Percentiles rank a stretch among this genome's conserved stretches.
phyloP scores from a whole-genome alignment of 1,140 invertebrate genomes.

The Drosophila repletoides region DNA sequence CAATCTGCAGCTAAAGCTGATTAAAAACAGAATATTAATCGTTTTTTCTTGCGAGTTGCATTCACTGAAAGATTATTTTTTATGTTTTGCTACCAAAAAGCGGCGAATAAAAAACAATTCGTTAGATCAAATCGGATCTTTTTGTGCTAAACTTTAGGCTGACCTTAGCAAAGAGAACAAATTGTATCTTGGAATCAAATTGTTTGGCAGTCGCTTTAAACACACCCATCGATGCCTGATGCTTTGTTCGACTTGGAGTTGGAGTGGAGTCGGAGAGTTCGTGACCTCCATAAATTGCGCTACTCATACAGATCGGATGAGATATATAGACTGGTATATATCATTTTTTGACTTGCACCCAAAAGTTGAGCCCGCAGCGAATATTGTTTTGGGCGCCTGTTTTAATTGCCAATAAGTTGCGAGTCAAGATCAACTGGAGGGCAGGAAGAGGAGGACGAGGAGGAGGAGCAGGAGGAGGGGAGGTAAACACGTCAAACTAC shows the following conservation, averaged over 20 bases:
- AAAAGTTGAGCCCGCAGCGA: slow-evolving; percentile 7
- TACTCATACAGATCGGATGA: slow-evolving; percentile 33
- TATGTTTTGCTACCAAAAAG: too few relatives aligned
- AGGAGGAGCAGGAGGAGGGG: too few relatives aligned
- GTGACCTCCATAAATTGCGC: slow-evolving; percentile 65
- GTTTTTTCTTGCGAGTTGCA: too few relatives aligned
- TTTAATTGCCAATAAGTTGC: slow-evolving; percentile 69
- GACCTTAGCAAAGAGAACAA: slow-evolving; percentile 11
- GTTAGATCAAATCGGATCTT: neutral
- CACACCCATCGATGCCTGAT: slow-evolving; percentile 26
- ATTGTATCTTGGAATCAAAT: slow-evolving; percentile 21
- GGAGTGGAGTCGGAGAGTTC: slow-evolving; percentile 44
- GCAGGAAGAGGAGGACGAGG: too few relatives aligned
- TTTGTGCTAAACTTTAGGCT: neutral
- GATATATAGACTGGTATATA: too few relatives aligned
- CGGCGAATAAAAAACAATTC: too few relatives aligned
- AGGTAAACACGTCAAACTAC: slow-evolving; percentile 65
- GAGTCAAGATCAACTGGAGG: slow-evolving; percentile 29
- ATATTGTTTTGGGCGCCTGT: slow-evolving; percentile 44
- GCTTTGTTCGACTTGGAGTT: slow-evolving; percentile 5
- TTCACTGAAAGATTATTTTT: too few relatives aligned
- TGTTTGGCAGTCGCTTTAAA: slow-evolving; percentile 15
- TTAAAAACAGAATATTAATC: too few relatives aligned
- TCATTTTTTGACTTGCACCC: too few relatives aligned
- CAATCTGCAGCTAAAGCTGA: too few relatives aligned